Conservation (phyloP, 2,113 vertebrate species). For the Apeltes quadracus region DNA sequence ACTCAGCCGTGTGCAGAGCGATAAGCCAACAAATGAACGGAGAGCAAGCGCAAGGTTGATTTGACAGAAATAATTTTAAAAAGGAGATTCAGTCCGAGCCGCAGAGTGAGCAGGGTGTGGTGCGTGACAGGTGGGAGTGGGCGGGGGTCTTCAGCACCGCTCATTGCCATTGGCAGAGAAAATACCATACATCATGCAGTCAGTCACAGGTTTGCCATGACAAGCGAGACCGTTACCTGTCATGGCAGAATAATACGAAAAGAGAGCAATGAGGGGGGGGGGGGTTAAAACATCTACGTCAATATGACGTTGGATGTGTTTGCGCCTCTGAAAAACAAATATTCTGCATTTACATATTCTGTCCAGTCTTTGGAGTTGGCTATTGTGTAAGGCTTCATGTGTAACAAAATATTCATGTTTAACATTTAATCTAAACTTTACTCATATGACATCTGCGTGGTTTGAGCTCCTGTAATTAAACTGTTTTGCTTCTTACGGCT, state of each 20-base stretch:
- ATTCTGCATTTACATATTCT: background rate
- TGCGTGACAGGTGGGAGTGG: slow-evolving; percentile 64
- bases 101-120: slow-evolving; percentile 45
- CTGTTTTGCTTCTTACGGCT: too few species aligned
- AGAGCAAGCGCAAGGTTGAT: slow-evolving; percentile 16
- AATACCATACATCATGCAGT: slow-evolving; percentile 68
- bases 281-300: slow-evolving; percentile 13
- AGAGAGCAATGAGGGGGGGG: background rate
- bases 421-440: background rate
- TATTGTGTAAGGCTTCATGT: background rate
- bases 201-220: slow-evolving; percentile 72
- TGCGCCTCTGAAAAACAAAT: background rate
- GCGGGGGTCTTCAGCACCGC: slow-evolving; percentile 42
- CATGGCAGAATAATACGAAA: slow-evolving; percentile 50
- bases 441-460: background rate
- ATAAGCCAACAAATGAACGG: slow-evolving; percentile 34
- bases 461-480: too few species aligned
- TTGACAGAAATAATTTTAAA: background rate
- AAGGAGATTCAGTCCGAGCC: slow-evolving; percentile 12
- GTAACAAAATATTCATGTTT: background rate
- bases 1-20: slow-evolving; percentile 9
- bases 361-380: background rate
- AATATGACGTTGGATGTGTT: slow-evolving; percentile 11
- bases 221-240: slow-evolving; percentile 62
- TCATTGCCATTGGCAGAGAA: slow-evolving; percentile 65